These are phyloP conservation scores for Actinopyga echinites DNA, from an alignment of 53 echinoderm and acorn worm species.

Conservation along the genomic window DNA sequence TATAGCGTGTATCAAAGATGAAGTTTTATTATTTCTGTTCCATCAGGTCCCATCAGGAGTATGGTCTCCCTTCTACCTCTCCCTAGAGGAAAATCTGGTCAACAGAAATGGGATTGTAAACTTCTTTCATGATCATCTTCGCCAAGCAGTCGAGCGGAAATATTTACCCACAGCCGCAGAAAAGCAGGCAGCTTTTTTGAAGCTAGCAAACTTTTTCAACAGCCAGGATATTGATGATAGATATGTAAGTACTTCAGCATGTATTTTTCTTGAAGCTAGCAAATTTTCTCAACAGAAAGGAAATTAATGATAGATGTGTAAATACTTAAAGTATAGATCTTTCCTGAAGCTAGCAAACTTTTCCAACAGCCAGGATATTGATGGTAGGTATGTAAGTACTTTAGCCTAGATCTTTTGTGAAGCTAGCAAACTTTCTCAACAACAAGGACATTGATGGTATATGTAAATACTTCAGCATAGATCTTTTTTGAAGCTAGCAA, in stretches of 20 bases:
- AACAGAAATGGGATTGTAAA: conserved; percentile 89
- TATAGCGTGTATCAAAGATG: background rate
- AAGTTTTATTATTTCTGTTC: background rate
- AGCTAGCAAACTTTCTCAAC: conserved; percentile 75
- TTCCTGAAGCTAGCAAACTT: conserved; percentile 74
- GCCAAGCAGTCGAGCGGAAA: conserved; percentile 85
- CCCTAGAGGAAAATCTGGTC: conserved; percentile 83
- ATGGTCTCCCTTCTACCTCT: conserved; percentile 90
- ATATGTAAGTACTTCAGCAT: conserved; percentile 57
- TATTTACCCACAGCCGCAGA: conserved; percentile 78
- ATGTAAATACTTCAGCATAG: background rate
- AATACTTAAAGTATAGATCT: background rate
- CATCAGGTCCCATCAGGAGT: conserved; percentile 71
- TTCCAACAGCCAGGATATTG: conserved; percentile 51
- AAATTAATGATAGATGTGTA: conserved; percentile 79
- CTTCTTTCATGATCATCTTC: conserved; percentile 94
- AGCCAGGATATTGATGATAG: conserved; percentile 79
- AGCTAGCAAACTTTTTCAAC: conserved; percentile 80
- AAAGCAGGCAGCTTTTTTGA: conserved; percentile 60
- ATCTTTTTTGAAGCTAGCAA: conserved; percentile 59
- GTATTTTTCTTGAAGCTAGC: conserved; percentile 33
- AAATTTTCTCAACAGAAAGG: conserved; percentile 74
- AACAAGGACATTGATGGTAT: conserved; percentile 55
- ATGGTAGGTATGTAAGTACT: no score
- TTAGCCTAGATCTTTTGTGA: background rate